Evolutionary conservation across 2,888 invertebrate genomes (phyloP).

Genomic region (Napeogenes inachia): DNA sequence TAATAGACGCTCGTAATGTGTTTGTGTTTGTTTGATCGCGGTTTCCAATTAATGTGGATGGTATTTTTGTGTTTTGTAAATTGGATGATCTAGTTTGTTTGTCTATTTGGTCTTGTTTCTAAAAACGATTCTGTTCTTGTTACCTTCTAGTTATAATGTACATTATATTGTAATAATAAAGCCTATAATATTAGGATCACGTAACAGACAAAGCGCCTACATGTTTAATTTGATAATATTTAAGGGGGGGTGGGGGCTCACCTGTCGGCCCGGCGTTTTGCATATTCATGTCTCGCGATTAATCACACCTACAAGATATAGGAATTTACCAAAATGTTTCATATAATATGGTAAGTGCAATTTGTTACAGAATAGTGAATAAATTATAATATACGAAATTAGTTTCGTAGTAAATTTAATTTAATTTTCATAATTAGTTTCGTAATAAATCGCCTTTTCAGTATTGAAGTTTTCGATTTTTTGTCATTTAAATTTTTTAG

Average conservation of each 20-base stretch:
- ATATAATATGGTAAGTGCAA: slow-evolving; percentile 40
- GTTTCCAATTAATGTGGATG: slow-evolving; percentile 34
- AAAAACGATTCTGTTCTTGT: too few species aligned
- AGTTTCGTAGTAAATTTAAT: too few species aligned
- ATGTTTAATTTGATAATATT: slow-evolving; percentile 72
- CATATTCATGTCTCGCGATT: slow-evolving; percentile 74
- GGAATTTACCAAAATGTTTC: slow-evolving; percentile 25
- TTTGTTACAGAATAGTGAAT: slow-evolving; percentile 37
- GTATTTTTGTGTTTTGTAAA: slow-evolving; percentile 17
- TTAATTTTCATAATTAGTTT: too few species aligned
- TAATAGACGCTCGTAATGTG: slow-evolving; percentile 64
- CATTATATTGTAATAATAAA: background rate
- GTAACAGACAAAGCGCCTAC: slow-evolving; percentile 32
- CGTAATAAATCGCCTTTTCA: too few species aligned
- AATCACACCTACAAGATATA: slow-evolving; percentile 55
- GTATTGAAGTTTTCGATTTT: too few species aligned
- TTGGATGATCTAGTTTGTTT: too few species aligned
- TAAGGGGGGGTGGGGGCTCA: slow-evolving; percentile 63
- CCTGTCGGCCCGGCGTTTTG: slow-evolving; percentile 68
- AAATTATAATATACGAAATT: slow-evolving; percentile 18
- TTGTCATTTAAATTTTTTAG: too few species aligned
- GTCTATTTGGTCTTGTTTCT: too few species aligned
- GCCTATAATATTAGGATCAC: background rate
- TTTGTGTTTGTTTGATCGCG: slow-evolving; percentile 47
- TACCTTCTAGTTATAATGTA: background rate